Conservation (phyloP, 2,888 invertebrate species). For the Gisinianus flammeolus region DNA sequence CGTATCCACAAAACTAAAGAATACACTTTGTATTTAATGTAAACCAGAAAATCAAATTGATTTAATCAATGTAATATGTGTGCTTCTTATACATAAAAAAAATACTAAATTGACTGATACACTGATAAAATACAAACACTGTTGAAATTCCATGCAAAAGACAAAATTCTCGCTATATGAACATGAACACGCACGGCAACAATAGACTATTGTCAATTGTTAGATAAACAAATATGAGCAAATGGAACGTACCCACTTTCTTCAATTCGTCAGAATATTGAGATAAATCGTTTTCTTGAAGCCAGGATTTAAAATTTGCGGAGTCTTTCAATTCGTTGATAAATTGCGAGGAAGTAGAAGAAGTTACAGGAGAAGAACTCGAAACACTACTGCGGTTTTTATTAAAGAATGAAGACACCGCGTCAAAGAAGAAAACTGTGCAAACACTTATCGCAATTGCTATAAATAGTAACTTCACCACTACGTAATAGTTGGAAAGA, state of each 20-base stretch:
- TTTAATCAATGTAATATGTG: no score
- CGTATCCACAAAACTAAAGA: no score
- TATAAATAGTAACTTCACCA: constrained; percentile 24
- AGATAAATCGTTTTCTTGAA: constrained; percentile 74
- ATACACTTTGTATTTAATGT: no score
- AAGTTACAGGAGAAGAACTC: background rate
- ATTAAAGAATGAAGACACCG: background rate
- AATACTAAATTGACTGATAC: no score
- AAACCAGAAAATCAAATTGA: no score
- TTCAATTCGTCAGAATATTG: constrained; percentile 74
- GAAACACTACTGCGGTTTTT: background rate
- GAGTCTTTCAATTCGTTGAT: background rate
- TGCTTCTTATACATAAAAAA: no score
- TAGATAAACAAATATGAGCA: no score
- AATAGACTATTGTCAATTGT: no score
- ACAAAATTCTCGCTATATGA: no score
- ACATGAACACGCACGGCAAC: no score
- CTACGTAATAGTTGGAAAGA: constrained; percentile 9
- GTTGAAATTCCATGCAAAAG: no score
- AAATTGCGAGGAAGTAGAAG: background rate
- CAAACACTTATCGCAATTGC: constrained; percentile 21
- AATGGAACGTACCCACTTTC: constrained; percentile 73
- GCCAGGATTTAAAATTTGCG: constrained; percentile 73
- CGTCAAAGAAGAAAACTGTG: constrained; percentile 20
- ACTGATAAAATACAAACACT: no score